Evolutionary conservation across 2,113 vertebrate species (phyloP).

Genomic region (Myxocyprinus asiaticus): DNA sequence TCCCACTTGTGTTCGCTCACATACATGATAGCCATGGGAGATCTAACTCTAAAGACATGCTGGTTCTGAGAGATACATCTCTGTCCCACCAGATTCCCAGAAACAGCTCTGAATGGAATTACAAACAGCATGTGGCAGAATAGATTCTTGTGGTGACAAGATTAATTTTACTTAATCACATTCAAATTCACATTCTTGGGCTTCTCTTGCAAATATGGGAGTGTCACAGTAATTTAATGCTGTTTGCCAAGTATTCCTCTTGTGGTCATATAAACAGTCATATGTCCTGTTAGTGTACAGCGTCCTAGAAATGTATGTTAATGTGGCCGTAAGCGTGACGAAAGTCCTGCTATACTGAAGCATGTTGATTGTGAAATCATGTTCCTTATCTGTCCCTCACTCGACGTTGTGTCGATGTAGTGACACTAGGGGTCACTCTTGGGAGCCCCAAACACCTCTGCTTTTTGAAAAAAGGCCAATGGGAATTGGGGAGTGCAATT

Average conservation of each 20-base stretch:
- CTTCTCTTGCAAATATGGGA: constrained; percentile 9
- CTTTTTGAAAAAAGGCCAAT: too few species aligned
- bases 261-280: neutral
- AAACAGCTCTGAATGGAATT: too few species aligned
- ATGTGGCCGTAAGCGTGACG: neutral
- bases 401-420: too few species aligned
- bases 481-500: too few species aligned
- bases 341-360: neutral
- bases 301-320: neutral
- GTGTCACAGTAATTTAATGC: neutral
- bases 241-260: constrained; percentile 1
- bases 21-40: neutral
- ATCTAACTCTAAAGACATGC: neutral
- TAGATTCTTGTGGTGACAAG: too few species aligned
- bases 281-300: neutral
- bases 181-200: neutral
- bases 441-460: too few species aligned
- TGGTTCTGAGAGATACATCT: too few species aligned
- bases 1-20: constrained; percentile 56
- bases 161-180: too few species aligned
- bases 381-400: too few species aligned
- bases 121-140: too few species aligned
- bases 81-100: too few species aligned
- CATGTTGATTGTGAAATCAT: neutral
- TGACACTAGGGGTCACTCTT: too few species aligned